phyloP scores from a whole-genome alignment of 2,113 vertebrate genomes.

The Myotis yumanensis region DNA sequence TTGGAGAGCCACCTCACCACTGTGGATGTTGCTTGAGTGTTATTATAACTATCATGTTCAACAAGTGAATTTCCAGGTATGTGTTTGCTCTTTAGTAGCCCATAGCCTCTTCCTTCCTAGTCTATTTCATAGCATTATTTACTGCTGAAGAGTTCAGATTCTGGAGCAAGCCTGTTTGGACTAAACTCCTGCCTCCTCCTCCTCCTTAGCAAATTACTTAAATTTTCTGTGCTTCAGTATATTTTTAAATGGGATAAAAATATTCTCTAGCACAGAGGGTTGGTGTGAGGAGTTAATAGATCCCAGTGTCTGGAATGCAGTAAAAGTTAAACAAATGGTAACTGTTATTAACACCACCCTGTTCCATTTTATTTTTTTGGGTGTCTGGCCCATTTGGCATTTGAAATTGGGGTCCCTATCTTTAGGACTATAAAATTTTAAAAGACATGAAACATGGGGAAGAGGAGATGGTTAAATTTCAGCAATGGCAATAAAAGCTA shows the following conservation, averaged over 20 bases:
- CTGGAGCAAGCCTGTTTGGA: background rate
- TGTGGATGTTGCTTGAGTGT: background rate
- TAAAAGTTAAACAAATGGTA: background rate
- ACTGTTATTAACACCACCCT: background rate
- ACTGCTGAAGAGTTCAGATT: background rate
- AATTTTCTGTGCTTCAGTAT: background rate
- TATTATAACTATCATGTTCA: background rate
- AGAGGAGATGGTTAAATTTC: background rate
- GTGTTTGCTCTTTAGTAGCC: background rate
- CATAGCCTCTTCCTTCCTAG: rapidly evolving
- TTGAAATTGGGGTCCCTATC: background rate
- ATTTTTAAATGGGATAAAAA: background rate
- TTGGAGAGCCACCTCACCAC: background rate
- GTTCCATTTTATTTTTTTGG: background rate
- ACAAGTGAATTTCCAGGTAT: background rate
- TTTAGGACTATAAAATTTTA: background rate
- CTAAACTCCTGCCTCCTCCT: background rate
- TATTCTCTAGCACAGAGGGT: background rate
- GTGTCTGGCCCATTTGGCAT: background rate
- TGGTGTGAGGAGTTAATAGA: background rate
- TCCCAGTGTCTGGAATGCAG: background rate
- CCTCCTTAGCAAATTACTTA: background rate
- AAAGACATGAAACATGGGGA: background rate
- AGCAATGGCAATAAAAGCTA: background rate
- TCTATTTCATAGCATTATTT: background rate